phyloP scores from a whole-genome alignment of 2,113 vertebrate genomes.

The Oryzias melastigma region DNA sequence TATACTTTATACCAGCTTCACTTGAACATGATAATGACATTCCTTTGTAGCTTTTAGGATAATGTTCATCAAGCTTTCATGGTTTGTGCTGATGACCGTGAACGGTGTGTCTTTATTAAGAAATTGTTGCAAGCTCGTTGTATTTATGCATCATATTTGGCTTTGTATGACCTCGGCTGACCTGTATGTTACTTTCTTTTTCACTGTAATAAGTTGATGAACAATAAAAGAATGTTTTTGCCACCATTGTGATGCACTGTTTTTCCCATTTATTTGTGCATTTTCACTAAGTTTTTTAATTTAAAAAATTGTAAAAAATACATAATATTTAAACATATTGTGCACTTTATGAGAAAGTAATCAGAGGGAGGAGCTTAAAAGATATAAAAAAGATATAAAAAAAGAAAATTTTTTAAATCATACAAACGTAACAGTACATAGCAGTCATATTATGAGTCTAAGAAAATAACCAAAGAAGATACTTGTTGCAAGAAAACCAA shows the following conservation, averaged over 20 bases:
- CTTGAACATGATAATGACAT: constrained; percentile 38
- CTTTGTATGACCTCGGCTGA: constrained; percentile 51
- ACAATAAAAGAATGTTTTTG: constrained; percentile 56
- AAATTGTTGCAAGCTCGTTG: constrained; percentile 40
- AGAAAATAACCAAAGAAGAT: no score
- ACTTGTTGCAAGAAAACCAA: no score
- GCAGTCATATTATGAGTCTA: no score
- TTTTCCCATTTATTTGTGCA: background rate
- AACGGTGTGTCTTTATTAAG: constrained; percentile 43
- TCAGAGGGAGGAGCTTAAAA: no score
- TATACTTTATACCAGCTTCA: constrained; percentile 22
- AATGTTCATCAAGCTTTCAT: constrained; percentile 40
- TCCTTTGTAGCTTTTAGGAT: constrained; percentile 43
- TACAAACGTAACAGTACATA: no score
- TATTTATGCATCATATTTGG: constrained; percentile 68
- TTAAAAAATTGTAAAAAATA: no score
- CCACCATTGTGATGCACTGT: constrained; percentile 10
- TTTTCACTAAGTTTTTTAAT: background rate
- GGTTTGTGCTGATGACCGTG: constrained; percentile 41
- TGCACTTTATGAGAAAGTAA: no score
- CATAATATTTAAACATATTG: no score
- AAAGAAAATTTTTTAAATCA: no score
- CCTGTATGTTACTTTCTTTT: constrained; percentile 48
- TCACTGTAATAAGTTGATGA: constrained; percentile 46
- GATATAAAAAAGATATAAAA: no score